Conservation (phyloP, 2,113 vertebrate species). For the Poicephalus gulielmi region DNA sequence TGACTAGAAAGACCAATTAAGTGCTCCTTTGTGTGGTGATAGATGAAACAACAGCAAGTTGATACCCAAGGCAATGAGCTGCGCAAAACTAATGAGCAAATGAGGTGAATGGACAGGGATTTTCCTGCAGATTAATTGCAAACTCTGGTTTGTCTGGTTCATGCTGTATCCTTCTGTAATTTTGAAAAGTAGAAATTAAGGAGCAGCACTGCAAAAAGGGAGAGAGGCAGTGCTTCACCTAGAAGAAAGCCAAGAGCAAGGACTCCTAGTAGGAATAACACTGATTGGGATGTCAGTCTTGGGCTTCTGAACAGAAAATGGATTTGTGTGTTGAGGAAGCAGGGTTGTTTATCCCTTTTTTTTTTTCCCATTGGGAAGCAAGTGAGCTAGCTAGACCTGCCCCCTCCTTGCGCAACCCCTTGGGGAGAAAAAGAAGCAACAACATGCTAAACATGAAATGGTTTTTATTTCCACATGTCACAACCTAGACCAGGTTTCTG, state of each 20-base stretch:
- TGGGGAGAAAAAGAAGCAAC: neutral
- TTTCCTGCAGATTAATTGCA: neutral
- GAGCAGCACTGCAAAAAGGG: neutral
- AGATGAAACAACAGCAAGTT: neutral
- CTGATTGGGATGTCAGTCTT: neutral
- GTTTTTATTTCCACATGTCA: neutral
- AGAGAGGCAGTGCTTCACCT: neutral
- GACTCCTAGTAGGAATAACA: neutral
- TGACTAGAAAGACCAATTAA: conserved; percentile 50
- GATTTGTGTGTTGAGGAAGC: neutral
- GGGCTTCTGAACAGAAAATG: neutral
- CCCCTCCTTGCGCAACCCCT: neutral
- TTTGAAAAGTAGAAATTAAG: neutral
- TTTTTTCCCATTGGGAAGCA: neutral
- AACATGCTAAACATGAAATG: rapidly evolving
- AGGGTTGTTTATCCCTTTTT: rapidly evolving
- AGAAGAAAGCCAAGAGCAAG: neutral
- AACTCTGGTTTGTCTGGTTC: neutral
- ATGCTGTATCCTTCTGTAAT: neutral
- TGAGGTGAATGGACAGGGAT: neutral
- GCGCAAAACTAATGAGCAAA: neutral
- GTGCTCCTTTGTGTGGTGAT: conserved; percentile 23
- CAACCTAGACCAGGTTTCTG: neutral
- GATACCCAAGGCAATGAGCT: conserved; percentile 10
- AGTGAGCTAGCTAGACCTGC: neutral